Conservation (phyloP, 2,113 vertebrate genomes). For the Myotis yumanensis region DNA sequence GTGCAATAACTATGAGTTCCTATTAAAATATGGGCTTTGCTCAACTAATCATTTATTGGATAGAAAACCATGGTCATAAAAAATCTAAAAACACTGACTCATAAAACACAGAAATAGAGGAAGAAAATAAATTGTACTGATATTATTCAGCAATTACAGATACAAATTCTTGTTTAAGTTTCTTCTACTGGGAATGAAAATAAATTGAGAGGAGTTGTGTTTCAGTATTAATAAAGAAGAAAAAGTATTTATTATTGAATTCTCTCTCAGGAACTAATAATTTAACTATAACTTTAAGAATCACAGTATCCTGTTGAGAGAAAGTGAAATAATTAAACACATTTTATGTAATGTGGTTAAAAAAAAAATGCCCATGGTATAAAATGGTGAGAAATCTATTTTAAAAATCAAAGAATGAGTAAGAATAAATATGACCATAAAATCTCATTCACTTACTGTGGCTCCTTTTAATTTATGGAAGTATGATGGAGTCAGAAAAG, state of each 20-base stretch:
- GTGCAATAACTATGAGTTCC: background rate
- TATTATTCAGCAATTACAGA: background rate
- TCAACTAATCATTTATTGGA: background rate
- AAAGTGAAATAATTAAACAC: constrained; percentile 18
- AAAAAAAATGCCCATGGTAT: background rate
- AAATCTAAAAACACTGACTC: background rate
- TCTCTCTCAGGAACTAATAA: constrained; percentile 19
- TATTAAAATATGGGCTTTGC: constrained; percentile 21
- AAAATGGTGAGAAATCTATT: background rate
- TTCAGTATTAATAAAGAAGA: background rate
- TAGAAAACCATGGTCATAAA: constrained; percentile 35
- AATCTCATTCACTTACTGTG: background rate
- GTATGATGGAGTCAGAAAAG: background rate
- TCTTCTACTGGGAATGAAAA: background rate
- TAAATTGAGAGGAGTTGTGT: constrained; percentile 9
- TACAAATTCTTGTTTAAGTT: background rate
- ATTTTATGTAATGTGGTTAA: background rate
- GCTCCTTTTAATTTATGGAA: background rate
- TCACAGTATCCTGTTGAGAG: background rate
- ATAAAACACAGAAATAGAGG: constrained; percentile 24
- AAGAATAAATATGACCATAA: background rate
- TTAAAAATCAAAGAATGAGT: background rate
- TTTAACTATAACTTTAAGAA: background rate
- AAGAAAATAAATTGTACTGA: background rate
- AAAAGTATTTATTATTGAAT: background rate